phyloP scores from a whole-genome alignment of 2,888 invertebrate genomes.

The Noctua pronuba region DNA sequence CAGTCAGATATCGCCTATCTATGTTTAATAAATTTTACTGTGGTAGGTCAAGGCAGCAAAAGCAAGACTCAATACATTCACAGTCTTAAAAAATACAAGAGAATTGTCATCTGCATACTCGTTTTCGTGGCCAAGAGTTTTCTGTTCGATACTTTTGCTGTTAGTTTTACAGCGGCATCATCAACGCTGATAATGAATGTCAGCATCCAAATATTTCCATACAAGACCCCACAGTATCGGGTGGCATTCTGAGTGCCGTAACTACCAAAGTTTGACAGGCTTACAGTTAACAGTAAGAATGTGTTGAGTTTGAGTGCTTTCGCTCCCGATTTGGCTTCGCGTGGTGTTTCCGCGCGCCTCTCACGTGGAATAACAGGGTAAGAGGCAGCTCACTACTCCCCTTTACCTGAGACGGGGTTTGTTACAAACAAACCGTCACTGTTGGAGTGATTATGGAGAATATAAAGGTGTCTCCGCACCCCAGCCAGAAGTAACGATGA shows the following conservation, averaged over 20 bases:
- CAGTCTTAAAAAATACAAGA: background rate
- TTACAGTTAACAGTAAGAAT: no score
- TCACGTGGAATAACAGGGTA: background rate
- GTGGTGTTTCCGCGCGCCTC: background rate
- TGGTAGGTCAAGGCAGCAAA: background rate
- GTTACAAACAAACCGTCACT: background rate
- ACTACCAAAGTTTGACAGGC: background rate
- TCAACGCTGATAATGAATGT: background rate
- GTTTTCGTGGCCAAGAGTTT: background rate
- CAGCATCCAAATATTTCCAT: background rate
- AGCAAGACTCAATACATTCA: background rate
- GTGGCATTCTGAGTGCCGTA: background rate
- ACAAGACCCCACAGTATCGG: background rate
- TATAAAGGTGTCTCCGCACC: background rate
- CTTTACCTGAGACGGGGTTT: background rate
- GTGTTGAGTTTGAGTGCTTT: background rate
- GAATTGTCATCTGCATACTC: background rate
- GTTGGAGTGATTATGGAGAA: background rate
- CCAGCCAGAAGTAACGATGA: background rate
- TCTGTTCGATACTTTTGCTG: background rate
- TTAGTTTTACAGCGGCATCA: background rate
- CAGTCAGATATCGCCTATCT: background rate
- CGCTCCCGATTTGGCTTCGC: background rate
- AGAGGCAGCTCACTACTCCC: background rate
- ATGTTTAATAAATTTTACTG: background rate